Conservation (phyloP, 2,113 vertebrate species). For the Hippocampus comes region DNA sequence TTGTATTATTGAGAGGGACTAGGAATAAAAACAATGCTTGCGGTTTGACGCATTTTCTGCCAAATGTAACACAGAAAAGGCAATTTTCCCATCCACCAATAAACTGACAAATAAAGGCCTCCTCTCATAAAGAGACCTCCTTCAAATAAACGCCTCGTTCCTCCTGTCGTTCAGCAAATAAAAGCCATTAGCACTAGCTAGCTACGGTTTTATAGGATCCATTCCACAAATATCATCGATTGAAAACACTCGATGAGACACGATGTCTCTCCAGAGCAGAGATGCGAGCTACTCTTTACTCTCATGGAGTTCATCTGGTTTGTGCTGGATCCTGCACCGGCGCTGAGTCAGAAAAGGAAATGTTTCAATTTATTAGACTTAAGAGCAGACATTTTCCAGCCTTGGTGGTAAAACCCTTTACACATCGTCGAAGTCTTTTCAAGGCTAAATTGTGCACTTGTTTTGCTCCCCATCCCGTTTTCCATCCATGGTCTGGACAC, state of each 20-base stretch:
- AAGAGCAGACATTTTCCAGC: slow-evolving; percentile 5
- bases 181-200: too few species aligned
- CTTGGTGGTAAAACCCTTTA: not conserved
- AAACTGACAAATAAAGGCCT: too few species aligned
- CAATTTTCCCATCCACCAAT: too few species aligned
- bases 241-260: too few species aligned
- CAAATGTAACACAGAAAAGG: too few species aligned
- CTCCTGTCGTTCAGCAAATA: too few species aligned
- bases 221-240: too few species aligned
- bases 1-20: too few species aligned
- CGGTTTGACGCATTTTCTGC: too few species aligned
- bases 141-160: too few species aligned
- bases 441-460: slow-evolving; percentile 7
- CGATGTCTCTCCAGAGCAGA: not conserved
- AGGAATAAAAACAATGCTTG: too few species aligned
- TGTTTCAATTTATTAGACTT: slow-evolving; percentile 7
- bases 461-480: slow-evolving; percentile 15
- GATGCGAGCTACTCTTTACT: not conserved
- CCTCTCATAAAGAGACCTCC: too few species aligned
- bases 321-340: not conserved
- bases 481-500: slow-evolving; percentile 21
- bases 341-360: slow-evolving; percentile 2
- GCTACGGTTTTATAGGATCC: not conserved
- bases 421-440: not conserved
- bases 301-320: slow-evolving; percentile 3